Evolutionary conservation across 2,113 vertebrate genomes (phyloP).

Genomic region (Setophaga kirtlandii): DNA sequence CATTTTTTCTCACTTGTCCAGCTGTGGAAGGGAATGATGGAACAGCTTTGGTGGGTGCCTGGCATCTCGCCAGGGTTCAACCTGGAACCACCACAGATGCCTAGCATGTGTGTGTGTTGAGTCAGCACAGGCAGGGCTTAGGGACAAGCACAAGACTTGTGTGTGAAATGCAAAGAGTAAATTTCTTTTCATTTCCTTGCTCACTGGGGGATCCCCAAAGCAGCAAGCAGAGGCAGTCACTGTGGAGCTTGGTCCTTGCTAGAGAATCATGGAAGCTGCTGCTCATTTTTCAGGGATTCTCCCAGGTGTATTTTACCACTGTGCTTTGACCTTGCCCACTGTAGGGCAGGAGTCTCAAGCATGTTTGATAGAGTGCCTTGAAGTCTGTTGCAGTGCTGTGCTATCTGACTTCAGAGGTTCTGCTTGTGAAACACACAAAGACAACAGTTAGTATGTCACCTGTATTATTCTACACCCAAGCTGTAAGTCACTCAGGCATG

Average conservation of each 20-base stretch:
- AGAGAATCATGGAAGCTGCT: background rate
- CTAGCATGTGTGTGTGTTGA: background rate
- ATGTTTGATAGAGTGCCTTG: fast-evolving
- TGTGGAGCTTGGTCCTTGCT: background rate
- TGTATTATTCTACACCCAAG: background rate
- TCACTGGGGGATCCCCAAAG: background rate
- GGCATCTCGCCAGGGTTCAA: background rate
- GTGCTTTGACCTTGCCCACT: background rate
- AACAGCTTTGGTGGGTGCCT: background rate
- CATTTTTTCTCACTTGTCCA: background rate
- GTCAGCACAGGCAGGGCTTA: background rate
- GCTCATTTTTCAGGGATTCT: background rate
- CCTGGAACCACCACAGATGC: background rate
- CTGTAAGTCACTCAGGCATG: background rate
- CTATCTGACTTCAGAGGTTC: background rate
- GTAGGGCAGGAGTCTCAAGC: background rate
- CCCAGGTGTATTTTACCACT: background rate
- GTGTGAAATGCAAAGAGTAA: background rate
- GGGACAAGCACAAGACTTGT: background rate
- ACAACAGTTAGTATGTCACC: background rate
- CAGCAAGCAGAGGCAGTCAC: background rate
- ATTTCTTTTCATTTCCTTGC: background rate
- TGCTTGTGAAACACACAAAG: background rate
- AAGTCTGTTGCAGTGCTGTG: background rate
- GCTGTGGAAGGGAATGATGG: background rate